Conservation (phyloP, 2,797 vertebrate species). For the Meriones psammophilus region DNA sequence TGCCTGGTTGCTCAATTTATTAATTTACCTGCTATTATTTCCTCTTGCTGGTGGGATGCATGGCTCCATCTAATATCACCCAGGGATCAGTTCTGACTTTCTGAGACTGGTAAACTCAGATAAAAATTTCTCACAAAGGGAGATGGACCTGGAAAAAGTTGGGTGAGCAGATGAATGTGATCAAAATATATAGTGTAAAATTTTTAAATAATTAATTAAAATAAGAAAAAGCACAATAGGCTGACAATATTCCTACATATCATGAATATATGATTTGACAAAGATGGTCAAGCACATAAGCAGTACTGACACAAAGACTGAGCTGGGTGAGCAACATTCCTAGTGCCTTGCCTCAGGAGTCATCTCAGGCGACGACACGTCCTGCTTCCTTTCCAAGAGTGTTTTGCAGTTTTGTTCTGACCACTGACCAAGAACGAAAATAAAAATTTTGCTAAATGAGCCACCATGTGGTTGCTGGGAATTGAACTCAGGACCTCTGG, state of each 20-base stretch:
- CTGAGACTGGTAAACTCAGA: not conserved
- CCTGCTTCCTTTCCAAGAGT: not conserved
- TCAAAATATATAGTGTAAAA: not conserved
- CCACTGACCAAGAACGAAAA: not conserved
- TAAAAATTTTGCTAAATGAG: not conserved
- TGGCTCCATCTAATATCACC: not conserved
- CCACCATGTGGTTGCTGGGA: no score
- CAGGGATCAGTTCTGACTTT: not conserved
- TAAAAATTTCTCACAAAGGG: not conserved
- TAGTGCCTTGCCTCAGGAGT: not conserved
- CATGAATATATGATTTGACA: conserved; percentile 8
- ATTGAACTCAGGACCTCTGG: no score
- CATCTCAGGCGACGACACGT: not conserved
- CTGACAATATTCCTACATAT: not conserved
- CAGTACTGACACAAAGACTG: not conserved
- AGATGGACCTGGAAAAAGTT: not conserved
- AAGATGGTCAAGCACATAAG: not conserved
- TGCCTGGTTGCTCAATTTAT: not conserved
- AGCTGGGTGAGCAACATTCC: not conserved
- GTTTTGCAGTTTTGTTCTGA: not conserved
- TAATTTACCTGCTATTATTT: conserved; percentile 3
- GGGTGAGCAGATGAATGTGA: not conserved
- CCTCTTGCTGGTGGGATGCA: not conserved
- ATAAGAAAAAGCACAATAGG: not conserved
- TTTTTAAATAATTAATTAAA: not conserved